Percentiles rank a stretch among this genome's conserved stretches.
Evolutionary conservation across 2,113 vertebrate species (phyloP).

Genomic region (Thomomys bottae): DNA sequence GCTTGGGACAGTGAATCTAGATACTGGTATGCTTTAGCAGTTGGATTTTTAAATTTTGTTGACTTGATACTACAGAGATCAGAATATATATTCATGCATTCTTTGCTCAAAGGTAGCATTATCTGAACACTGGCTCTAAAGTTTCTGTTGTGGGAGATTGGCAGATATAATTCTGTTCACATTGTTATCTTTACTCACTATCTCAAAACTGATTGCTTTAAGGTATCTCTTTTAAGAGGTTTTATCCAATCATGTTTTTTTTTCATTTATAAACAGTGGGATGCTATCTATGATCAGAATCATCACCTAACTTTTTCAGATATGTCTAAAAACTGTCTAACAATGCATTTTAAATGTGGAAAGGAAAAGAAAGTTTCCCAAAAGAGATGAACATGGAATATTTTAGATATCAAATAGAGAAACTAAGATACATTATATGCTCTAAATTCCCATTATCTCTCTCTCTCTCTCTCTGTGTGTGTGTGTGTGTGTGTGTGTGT

Average conservation of each 20-base stretch:
- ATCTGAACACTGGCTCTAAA: background rate
- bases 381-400: background rate
- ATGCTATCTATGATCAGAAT: background rate
- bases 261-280: background rate
- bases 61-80: fast-evolving
- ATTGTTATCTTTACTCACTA: background rate
- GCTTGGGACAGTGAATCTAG: background rate
- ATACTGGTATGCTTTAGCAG: background rate
- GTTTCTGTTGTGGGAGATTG: fast-evolving
- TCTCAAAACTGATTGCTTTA: background rate
- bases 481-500: no score
- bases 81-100: no score
- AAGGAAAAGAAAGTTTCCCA: background rate
- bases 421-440: background rate
- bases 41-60: background rate
- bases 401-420: background rate
- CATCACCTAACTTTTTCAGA: background rate
- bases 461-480: no score
- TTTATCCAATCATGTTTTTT: background rate
- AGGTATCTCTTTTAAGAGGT: background rate
- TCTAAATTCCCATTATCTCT: background rate
- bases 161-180: background rate
- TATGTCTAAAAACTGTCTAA: background rate
- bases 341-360: background rate
- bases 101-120: background rate